phyloP scores from a whole-genome alignment of 2,113 vertebrate genomes.

The Dipodomys merriami region DNA sequence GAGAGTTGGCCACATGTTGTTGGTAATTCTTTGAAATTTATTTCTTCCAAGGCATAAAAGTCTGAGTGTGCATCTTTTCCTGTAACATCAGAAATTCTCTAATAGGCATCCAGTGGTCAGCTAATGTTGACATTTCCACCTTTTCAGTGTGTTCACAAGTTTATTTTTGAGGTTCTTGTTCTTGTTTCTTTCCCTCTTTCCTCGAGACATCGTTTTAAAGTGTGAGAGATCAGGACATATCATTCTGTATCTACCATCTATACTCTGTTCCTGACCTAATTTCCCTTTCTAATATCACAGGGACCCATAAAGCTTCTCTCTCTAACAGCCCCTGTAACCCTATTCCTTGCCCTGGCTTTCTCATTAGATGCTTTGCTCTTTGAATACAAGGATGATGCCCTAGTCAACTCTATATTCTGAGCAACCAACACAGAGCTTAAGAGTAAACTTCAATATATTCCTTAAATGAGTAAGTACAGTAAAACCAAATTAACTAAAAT shows the following conservation, averaged over 20 bases:
- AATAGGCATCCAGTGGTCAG: accelerated
- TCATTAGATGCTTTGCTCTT: background rate
- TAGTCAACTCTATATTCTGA: background rate
- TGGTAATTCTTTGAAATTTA: constrained; percentile 33
- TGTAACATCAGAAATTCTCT: background rate
- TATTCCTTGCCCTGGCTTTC: background rate
- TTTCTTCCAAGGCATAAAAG: constrained; percentile 17
- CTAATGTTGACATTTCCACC: background rate
- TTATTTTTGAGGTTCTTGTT: background rate
- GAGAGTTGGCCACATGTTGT: constrained; percentile 33
- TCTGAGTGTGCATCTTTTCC: background rate
- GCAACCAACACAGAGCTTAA: background rate
- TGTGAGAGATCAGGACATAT: background rate
- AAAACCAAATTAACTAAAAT: background rate
- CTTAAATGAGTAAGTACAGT: background rate
- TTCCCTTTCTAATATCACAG: background rate
- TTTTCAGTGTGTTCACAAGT: background rate
- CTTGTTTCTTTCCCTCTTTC: background rate
- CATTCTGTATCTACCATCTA: background rate
- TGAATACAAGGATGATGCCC: background rate
- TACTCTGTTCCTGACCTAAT: too few relatives aligned
- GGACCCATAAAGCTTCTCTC: background rate
- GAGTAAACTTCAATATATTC: background rate
- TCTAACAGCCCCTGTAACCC: accelerated
- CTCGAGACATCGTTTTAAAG: background rate